These are phyloP conservation scores for Aphelenchoides besseyi DNA, from an alignment of 1,140 invertebrate species.

Conservation along the genomic window DNA sequence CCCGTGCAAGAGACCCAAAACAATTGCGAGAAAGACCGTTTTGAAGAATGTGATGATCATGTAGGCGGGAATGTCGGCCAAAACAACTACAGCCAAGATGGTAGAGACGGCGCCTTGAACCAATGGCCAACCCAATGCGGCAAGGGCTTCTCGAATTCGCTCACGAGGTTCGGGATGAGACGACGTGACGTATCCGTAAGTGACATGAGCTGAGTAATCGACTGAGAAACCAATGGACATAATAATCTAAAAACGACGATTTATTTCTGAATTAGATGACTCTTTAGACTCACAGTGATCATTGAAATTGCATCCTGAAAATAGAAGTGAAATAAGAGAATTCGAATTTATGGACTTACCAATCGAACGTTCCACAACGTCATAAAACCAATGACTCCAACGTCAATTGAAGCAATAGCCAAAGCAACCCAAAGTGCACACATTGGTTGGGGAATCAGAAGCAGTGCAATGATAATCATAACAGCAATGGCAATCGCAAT, in stretches of 20 bases:
- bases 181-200: slow-evolving; percentile 89
- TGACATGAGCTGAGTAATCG: slow-evolving; percentile 94
- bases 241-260: slow-evolving; percentile 68
- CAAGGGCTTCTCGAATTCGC: slow-evolving; percentile 78
- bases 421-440: slow-evolving; percentile 91
- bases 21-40: slow-evolving; percentile 88
- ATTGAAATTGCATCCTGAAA: slow-evolving; percentile 84
- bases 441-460: slow-evolving; percentile 88
- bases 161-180: slow-evolving; percentile 71
- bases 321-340: neutral
- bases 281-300: slow-evolving; percentile 78
- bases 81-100: slow-evolving; percentile 80
- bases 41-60: slow-evolving; percentile 98
- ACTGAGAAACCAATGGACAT: slow-evolving; percentile 98
- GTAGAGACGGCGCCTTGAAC: slow-evolving; percentile 84
- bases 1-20: slow-evolving; percentile 82
- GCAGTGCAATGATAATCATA: slow-evolving; percentile 92
- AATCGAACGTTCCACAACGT: slow-evolving; percentile 88
- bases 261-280: neutral
- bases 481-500: slow-evolving; percentile 80
- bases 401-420: slow-evolving; percentile 88
- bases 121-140: slow-evolving; percentile 78
- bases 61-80: slow-evolving; percentile 85
- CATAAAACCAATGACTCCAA: slow-evolving; percentile 94
- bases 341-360: slow-evolving; percentile 20